Base-by-base conservation (phyloP, 2,113 vertebrate species). In the Cebidichthys violaceus region DNA sequence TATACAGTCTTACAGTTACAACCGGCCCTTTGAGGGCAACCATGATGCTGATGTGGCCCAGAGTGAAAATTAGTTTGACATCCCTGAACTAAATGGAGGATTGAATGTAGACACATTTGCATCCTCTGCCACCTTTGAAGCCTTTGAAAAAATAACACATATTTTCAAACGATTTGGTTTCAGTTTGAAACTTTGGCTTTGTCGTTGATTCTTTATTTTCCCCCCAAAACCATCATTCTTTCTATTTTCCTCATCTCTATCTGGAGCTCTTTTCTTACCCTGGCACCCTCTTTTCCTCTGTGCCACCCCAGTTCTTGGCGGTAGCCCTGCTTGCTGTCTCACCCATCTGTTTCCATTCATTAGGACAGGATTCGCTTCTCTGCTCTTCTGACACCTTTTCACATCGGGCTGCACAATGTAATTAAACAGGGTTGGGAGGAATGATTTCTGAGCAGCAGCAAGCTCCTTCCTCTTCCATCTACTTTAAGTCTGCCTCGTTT, bases 291-390 rank as follows among this genome's bases (percentile, higher is more conserved):
- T 74, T 79, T 77, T 52, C 77, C 70, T 85, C 83, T 54, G 69
- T 69, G 77, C 89, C 84, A 90, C 68, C 82, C 59, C 68, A 86
- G 83, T 83, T 93, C 86, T 91, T 94, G 93, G 94, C 94, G 45
- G 82, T 35, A 47, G 59, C 88, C 76, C 83, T 75, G 77, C 84
- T 92, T 66, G 20, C 84, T 69, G 90, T 89, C 88, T 90, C 79
- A 81, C 76, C 94, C 93, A 94, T 95, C 94, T 95, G 94, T 94
- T 95, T 95, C 92, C 93, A 93, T 95, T 96, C 93, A 95, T 95
- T 95, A 95, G 90, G 88, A 92, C 91, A 92, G 88, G 92, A 95
- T 94, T 89, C 80, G 76, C 90, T 90, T 90, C 91, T 90, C 84
- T 90, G 91, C 91, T 89, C 87, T 86, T 93, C 93, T 92, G 92